Evolutionary conservation across 2,113 vertebrate genomes (phyloP).

Genomic region (Theristicus caerulescens): DNA sequence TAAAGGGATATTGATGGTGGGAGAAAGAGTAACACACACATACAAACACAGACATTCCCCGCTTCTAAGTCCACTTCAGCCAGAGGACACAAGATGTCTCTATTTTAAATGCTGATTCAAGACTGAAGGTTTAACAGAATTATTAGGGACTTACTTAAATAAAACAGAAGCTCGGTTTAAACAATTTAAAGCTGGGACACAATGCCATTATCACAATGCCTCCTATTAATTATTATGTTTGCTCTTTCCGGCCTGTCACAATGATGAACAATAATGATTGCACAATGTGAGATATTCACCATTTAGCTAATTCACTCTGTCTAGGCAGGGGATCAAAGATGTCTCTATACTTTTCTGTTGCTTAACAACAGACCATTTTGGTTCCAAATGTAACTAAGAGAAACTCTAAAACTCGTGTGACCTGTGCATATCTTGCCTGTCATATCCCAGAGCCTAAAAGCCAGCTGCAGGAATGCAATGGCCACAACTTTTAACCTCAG

Average conservation of each 20-base stretch:
- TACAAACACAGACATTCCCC: not conserved
- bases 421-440: not conserved
- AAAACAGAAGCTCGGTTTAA: not conserved
- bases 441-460: not conserved
- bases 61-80: not conserved
- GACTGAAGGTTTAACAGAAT: constrained; percentile 15
- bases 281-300: not conserved
- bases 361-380: not conserved
- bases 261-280: constrained; percentile 20
- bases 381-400: not conserved
- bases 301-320: constrained; percentile 5
- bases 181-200: constrained; percentile 11
- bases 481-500: not conserved
- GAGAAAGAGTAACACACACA: not conserved
- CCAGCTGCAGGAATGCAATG: not conserved
- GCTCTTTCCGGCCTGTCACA: constrained; percentile 20
- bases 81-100: not conserved
- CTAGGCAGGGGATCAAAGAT: constrained; percentile 41
- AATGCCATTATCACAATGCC: not conserved
- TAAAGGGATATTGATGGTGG: not conserved
- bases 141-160: not conserved
- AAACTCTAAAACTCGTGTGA: not conserved
- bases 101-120: not conserved
- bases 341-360: not conserved
- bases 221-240: constrained; percentile 34